Base-by-base conservation (phyloP, 2,113 vertebrate species). In the Scartelaos histophorus region DNA sequence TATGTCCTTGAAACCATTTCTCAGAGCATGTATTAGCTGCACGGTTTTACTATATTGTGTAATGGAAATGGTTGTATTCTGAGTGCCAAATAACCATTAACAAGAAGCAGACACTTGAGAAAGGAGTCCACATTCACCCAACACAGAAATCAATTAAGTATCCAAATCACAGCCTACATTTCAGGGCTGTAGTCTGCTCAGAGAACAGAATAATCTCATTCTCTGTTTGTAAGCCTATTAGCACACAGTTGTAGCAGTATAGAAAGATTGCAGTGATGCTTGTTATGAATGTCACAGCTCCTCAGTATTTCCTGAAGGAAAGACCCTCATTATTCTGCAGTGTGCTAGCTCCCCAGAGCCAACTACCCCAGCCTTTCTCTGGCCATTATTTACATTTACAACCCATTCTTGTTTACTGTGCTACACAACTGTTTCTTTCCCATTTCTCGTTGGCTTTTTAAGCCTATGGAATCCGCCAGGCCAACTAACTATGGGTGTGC, bases 1-100 rank as follows among this genome's bases (percentile, higher is more conserved):
- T 2, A 53, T 88, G 82, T 70, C 67, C 19, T 70, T 70, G 7
- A 67, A 70, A 54, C 5, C 71, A 77, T 57, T 58, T 76, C 47
- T 54, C 13, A 35, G 78, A 92, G 95, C 94, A 95, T 95, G 89
- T 82, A 85, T 62, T 60, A 78, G 77, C 70, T 91, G 95, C 94
- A 94, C 92, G 94, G 66, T 85, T 66, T 80, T 67, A 46, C 19
- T 75, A 43, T 22, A 58, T 60, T 43, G 25, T 70, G 73, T 84
- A 78, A 84, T 78, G 22, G 45, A 49, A 74, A 29, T 53, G 34
- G 34, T 21, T 64, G 38, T 25, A 56, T 58, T 43, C 65, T 1
- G 29, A 47, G 67, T 69, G 61, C 65, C 34, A 38, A 67, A 64
- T 76, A 85, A 87, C 81, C 74, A 81, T 81, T 81, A 77, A 86